A percentile compares a stretch with the other conserved stretches of the same genome.
These are phyloP conservation scores for Hydroisotoma schaefferi DNA, from an alignment of 2,888 invertebrate genomes.

Conservation along the genomic window DNA sequence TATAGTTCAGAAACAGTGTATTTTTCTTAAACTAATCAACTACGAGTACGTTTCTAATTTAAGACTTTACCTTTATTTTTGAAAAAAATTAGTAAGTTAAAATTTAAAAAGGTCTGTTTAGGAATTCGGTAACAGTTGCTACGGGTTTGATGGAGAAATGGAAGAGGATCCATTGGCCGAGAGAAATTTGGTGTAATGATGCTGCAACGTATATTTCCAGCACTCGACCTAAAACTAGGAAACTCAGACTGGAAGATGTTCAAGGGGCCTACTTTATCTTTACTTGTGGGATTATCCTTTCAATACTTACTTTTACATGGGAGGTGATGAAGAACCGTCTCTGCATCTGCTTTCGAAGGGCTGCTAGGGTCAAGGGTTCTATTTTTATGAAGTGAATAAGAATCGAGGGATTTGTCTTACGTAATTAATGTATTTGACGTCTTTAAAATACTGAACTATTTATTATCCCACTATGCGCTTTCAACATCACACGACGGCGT, in stretches of 20 bases:
- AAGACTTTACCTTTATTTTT: not conserved
- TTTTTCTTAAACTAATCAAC: slow-evolving; percentile 32
- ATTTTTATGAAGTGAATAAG: too few relatives aligned
- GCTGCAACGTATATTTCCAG: slow-evolving; percentile 41
- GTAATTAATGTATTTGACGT: too few relatives aligned
- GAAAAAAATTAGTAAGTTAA: not conserved
- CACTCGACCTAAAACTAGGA: slow-evolving; percentile 38
- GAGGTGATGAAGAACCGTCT: slow-evolving; percentile 14
- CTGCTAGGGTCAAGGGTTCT: too few relatives aligned
- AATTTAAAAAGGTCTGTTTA: slow-evolving; percentile 7
- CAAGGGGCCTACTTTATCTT: slow-evolving; percentile 44
- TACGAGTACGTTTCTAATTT: slow-evolving; percentile 36
- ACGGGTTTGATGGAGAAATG: slow-evolving; percentile 47
- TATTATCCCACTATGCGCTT: too few relatives aligned
- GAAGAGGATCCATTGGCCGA: slow-evolving; percentile 44
- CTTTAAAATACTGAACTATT: too few relatives aligned
- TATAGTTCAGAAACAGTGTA: slow-evolving; percentile 36
- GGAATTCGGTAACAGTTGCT: slow-evolving; percentile 31
- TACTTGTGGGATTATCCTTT: slow-evolving; percentile 22
- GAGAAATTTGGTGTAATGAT: slow-evolving; percentile 38
- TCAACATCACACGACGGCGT: too few relatives aligned
- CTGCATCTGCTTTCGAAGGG: not conserved
- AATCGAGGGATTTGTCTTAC: too few relatives aligned
- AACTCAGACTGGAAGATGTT: slow-evolving; percentile 36
- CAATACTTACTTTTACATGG: slow-evolving; percentile 19